phyloP scores from a whole-genome alignment of 1,140 invertebrate species.

The Drosophila obscura region DNA sequence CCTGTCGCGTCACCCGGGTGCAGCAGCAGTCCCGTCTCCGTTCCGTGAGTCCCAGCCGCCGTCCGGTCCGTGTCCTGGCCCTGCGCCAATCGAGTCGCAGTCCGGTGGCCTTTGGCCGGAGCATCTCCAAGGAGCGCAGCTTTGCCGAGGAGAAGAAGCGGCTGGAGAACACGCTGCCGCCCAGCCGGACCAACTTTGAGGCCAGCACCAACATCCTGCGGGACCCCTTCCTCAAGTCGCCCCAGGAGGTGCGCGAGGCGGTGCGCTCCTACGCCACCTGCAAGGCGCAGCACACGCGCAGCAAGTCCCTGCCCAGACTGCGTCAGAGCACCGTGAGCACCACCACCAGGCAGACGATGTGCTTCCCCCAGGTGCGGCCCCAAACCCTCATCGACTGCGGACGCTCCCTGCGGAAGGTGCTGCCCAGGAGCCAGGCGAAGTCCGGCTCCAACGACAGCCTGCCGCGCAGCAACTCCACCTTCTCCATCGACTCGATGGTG shows the following conservation, averaged over 20 bases:
- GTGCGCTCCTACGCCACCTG: conserved; percentile 84
- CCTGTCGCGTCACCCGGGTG: conserved; percentile 47
- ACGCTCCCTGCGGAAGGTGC: conserved; percentile 43
- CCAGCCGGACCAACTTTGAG: conserved; percentile 70
- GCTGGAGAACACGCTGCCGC: conserved; percentile 71
- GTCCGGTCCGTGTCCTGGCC: conserved; percentile 50
- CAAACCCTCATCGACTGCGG: conserved; percentile 61
- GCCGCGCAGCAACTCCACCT: conserved; percentile 79
- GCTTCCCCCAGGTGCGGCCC: conserved; percentile 58
- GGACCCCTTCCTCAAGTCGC: conserved; percentile 85
- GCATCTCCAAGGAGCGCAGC: conserved; percentile 82
- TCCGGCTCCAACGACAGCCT: conserved; percentile 68
- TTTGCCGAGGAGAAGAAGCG: conserved; percentile 83
- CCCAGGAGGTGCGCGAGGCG: conserved; percentile 86
- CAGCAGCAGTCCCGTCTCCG: conserved; percentile 65
- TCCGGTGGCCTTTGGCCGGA: conserved; percentile 80
- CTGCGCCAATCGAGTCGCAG: conserved; percentile 77
- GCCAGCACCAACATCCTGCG: conserved; percentile 81
- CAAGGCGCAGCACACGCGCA: conserved; percentile 62
- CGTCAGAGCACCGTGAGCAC: conserved; percentile 65
- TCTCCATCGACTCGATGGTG: conserved; percentile 74
- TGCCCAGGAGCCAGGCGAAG: conserved; percentile 30
- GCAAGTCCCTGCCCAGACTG: conserved; percentile 70
- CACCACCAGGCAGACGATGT: conserved; percentile 73
- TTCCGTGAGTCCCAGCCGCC: conserved; percentile 64